Conservation (phyloP, 2,888 invertebrate species). For the Neoaliturus tenellus region DNA sequence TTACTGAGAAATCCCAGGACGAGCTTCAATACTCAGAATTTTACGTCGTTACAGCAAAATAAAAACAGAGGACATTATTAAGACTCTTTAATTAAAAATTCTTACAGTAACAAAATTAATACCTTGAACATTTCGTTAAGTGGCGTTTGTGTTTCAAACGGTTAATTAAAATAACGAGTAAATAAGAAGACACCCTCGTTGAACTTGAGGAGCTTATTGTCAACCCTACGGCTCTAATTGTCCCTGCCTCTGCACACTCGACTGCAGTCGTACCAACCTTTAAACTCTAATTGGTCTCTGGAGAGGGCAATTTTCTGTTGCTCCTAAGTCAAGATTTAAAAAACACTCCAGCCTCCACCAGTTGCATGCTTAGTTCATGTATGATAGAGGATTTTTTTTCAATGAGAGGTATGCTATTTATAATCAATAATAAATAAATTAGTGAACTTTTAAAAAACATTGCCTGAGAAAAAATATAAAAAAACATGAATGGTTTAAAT, state of each 20-base stretch:
- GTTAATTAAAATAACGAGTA: not conserved
- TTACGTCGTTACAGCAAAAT: not conserved
- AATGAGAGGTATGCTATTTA: too few relatives aligned
- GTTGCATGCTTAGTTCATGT: not conserved
- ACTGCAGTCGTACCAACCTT: conserved; percentile 35
- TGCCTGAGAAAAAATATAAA: too few relatives aligned
- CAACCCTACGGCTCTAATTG: conserved; percentile 3
- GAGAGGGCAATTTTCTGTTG: conserved; percentile 31
- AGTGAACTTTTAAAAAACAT: too few relatives aligned
- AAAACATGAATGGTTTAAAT: too few relatives aligned
- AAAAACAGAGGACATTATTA: not conserved
- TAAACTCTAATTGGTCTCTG: conserved; percentile 19
- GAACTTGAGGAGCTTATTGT: conserved; percentile 6
- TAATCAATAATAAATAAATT: too few relatives aligned
- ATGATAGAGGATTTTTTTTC: too few relatives aligned
- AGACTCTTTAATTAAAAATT: conserved; percentile 15
- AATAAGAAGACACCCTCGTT: not conserved
- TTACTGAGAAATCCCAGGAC: too few relatives aligned
- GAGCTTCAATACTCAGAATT: not conserved
- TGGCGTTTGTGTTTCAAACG: conserved; percentile 13
- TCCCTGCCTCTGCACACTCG: not conserved
- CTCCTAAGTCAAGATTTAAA: conserved; percentile 2
- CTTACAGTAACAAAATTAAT: not conserved
- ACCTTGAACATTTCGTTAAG: conserved; percentile 11
- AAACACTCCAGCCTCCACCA: conserved; percentile 1